Percentiles rank a stretch among this genome's conserved stretches.
Conservation (phyloP, 2,888 invertebrate genomes). For the Theretra japonica region DNA sequence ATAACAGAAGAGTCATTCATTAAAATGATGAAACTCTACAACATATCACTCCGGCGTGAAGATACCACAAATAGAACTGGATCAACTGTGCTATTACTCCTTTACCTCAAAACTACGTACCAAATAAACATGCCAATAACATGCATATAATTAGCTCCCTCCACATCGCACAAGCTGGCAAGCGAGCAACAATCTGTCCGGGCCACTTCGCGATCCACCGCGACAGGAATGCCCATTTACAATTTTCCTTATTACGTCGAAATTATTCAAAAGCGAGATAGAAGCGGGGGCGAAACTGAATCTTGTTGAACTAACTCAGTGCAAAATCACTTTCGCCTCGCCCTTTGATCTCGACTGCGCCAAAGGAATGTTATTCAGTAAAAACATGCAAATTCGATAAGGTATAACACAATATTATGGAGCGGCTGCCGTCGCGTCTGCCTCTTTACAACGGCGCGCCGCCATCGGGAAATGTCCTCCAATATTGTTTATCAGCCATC, state of each 20-base stretch:
- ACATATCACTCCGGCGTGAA: too few relatives aligned
- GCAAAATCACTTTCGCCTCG: constrained; percentile 83
- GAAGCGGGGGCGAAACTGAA: constrained; percentile 75
- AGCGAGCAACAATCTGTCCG: neutral
- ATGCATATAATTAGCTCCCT: neutral
- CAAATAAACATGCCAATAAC: neutral
- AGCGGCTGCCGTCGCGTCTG: constrained; percentile 62
- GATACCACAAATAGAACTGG: too few relatives aligned
- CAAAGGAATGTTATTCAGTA: constrained; percentile 85
- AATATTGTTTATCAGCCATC: constrained; percentile 63
- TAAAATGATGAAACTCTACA: too few relatives aligned
- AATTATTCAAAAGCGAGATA: constrained; percentile 79
- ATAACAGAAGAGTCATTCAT: too few relatives aligned
- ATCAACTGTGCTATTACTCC: too few relatives aligned
- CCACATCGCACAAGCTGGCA: neutral
- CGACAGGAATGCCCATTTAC: constrained; percentile 75
- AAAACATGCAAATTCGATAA: constrained; percentile 86
- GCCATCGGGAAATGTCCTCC: constrained; percentile 57
- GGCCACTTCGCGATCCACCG: constrained; percentile 51
- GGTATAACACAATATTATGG: constrained; percentile 83
- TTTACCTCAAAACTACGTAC: too few relatives aligned
- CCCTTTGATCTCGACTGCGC: constrained; percentile 82
- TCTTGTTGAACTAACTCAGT: constrained; percentile 83
- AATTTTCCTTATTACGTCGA: constrained; percentile 81
- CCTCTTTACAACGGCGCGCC: constrained; percentile 57